Evolutionary conservation across 2,888 invertebrate species (phyloP), one percentile per base, ranked within the genome.

Genomic region (Harmothoe impar): DNA sequence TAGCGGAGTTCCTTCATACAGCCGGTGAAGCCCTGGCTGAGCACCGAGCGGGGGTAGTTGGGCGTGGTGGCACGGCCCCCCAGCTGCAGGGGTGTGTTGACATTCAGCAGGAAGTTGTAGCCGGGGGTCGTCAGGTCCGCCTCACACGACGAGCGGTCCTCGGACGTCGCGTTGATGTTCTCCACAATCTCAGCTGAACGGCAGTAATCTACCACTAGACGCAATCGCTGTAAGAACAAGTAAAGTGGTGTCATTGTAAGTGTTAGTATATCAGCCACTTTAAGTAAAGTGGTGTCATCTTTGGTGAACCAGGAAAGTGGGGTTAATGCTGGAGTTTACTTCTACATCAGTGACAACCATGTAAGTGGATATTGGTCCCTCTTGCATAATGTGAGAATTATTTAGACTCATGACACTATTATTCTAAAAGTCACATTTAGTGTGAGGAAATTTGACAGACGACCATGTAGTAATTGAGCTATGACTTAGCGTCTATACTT

Each of bases 1-100:
- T 99, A 99, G 94, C 98, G 97, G 88, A 99, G 96, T 96, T 99
- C 99, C 94, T 98, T 97, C 91, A 99, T 98, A 96, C 99, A 99
- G 15, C 99, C 99, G 95, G 98, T 98, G 95, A 99, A 99, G 33
- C 98, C 98, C 96, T 98, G 51, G 0, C 7, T 33, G 25, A 43
- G 43, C 31, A 89, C 33, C 10, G 43, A 12, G 23, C 54, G 17
- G 25, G 91, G 91, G 54, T 90, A 91, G 89, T 78, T 91, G 17
- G 85, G 56, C 7, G 54, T 43, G 15, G 89, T 86, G 35, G 93
- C 93, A n/a, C 98, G 98, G 52, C 96, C 94, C 90, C 99, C 99
- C 91, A 99, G 97, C 97, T 99, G 99, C 86, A 99, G 96, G 0
- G 99, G 98, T 0, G 98, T 97, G 96, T 99, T 98, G 0, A 99